Conservation (phyloP, 2,113 vertebrate species). For the Prietella phreatophila region DNA sequence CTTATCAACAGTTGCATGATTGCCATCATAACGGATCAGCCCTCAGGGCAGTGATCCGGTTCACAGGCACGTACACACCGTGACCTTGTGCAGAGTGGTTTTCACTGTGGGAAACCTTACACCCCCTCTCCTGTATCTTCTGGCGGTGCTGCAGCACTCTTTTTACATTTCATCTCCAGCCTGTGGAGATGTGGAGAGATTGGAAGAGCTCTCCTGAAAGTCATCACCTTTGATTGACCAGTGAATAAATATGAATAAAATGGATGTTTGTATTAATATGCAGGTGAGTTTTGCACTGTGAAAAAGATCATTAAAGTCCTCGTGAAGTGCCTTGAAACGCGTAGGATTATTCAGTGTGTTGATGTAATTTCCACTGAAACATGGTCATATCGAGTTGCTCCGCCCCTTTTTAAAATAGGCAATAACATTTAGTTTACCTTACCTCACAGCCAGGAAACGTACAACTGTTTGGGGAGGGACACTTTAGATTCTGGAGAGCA, state of each 20-base stretch:
- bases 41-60: slow-evolving; percentile 5
- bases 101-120: slow-evolving; percentile 41
- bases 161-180: no score
- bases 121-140: slow-evolving; percentile 3
- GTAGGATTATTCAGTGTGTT: no score
- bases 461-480: no score
- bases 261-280: neutral
- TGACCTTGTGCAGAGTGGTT: slow-evolving; percentile 31
- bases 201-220: neutral
- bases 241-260: neutral
- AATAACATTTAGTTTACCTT: no score
- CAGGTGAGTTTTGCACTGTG: neutral
- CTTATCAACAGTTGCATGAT: slow-evolving; percentile 14
- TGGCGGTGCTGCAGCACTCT: slow-evolving; percentile 13
- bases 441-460: no score
- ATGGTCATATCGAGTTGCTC: no score
- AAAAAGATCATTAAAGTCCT: no score
- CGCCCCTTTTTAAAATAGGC: no score
- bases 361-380: no score
- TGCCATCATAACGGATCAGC: slow-evolving; percentile 9
- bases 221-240: neutral
- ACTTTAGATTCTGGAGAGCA: no score
- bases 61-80: neutral
- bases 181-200: neutral
- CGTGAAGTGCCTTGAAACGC: no score